Base-by-base conservation (phyloP, 1,140 invertebrate genomes). In the Batillaria attramentaria region DNA sequence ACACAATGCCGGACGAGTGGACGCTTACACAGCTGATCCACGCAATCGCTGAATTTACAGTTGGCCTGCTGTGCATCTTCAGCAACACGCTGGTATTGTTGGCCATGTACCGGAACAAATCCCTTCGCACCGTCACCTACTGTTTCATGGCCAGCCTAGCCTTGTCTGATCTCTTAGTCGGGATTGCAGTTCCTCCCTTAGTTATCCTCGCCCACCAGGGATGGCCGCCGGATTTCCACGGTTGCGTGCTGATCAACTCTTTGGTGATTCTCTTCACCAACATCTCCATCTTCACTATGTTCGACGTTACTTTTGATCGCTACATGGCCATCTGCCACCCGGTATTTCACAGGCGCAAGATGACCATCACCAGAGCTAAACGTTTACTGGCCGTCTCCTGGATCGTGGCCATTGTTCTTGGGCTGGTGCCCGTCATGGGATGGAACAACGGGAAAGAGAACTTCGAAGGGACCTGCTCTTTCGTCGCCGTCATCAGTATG, bases 91-190 rank as follows among this genome's bases (percentile, higher is more conserved):
- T 92, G 33, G 92, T 92, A 6, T 83, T 91, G 37, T 69, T 90
- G 18, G 91, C 91, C 8, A 91, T 92, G 80, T 81, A 78, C 6
- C 87, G 83, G 57, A 89, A 91, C 62, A 80, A 75, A 24, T 80
- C 83, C 42, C 84, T 92, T 18, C 90, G 89, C 62, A 92, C 91
- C 37, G 84, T 91, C 37, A 92, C 92, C 79, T 92, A 92, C 81
- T 91, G 87, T 69, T 92, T 92, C 75, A 89, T 92, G 20, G 91
- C 89, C 31, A 91, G 88, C 73, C 83, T 92, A 31, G 91, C 92
- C 0, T 46, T 90, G 4, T 92, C 92, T 8, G 92, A 92, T 77
- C 77, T 92, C 24, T 78, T 92, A 2, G 92, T 92, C 39, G 90
- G 89, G 18, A 46, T 90, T 18, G 88, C 85, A 3, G 81, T 86